Evolutionary conservation across 2,888 invertebrate genomes (phyloP).

Genomic region (Ceraclea dissimilis): DNA sequence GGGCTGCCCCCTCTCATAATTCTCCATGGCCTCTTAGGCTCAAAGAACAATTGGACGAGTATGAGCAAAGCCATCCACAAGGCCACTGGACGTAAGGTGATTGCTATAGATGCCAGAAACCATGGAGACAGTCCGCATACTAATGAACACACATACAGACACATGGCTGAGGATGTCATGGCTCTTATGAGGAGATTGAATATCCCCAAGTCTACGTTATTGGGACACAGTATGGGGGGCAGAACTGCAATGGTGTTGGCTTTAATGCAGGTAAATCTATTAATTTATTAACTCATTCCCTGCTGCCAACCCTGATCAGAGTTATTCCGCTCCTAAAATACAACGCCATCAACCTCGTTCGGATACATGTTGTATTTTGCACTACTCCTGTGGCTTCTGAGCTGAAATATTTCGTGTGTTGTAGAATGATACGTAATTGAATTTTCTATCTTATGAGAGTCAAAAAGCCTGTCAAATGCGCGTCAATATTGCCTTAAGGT

Average conservation of each 20-base stretch:
- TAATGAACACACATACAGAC: constrained; percentile 60
- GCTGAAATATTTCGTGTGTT: no score
- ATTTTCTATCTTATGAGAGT: no score
- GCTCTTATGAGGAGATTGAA: constrained; percentile 56
- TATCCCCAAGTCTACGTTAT: constrained; percentile 56
- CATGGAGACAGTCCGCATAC: constrained; percentile 91
- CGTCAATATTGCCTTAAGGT: no score
- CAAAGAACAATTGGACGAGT: constrained; percentile 80
- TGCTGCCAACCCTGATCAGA: no score
- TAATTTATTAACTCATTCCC: neutral
- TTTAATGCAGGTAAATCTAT: constrained; percentile 51
- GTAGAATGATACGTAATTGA: no score
- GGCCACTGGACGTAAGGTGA: constrained; percentile 59
- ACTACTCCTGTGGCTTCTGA: no score
- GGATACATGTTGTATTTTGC: no score
- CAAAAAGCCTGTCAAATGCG: no score
- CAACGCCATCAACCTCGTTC: no score
- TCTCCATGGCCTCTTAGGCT: constrained; percentile 80
- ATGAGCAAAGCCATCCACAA: constrained; percentile 64
- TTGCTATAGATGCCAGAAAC: constrained; percentile 84
- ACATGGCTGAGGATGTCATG: constrained; percentile 67
- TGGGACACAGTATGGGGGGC: constrained; percentile 98
- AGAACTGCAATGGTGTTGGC: constrained; percentile 81
- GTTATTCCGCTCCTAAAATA: no score
- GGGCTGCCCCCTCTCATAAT: constrained; percentile 62